A percentile compares a stretch with the other conserved stretches of the same genome.
phyloP scores from a whole-genome alignment of 2,888 invertebrate species.

The Zaprionus obscuricornis region DNA sequence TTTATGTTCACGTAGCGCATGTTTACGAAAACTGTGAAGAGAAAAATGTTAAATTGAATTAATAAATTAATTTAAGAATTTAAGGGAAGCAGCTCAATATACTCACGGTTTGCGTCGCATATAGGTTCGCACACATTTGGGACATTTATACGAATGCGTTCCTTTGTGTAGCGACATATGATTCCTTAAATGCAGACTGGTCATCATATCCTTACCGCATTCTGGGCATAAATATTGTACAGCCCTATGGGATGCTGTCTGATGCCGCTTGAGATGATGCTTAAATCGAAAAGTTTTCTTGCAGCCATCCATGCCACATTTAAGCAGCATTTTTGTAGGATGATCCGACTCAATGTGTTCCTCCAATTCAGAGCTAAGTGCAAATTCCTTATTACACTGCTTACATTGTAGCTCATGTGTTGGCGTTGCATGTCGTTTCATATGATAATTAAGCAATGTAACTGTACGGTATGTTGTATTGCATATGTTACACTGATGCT shows the following conservation, averaged over 20 bases:
- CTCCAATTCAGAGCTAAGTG: constrained; percentile 50
- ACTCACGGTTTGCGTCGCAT: constrained; percentile 68
- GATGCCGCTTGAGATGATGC: constrained; percentile 75
- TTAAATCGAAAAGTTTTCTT: constrained; percentile 67
- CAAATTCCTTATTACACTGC: constrained; percentile 58
- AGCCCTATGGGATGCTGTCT: constrained; percentile 59
- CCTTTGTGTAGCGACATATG: constrained; percentile 63
- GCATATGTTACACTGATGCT: constrained; percentile 70
- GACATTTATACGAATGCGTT: constrained; percentile 59
- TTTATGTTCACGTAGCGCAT: constrained; percentile 60
- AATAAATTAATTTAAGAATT: no score
- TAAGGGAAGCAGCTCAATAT: no score
- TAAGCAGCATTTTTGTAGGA: constrained; percentile 41
- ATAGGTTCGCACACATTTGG: constrained; percentile 62
- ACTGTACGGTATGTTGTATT: constrained; percentile 65
- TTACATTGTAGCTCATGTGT: constrained; percentile 56
- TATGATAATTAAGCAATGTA: constrained; percentile 67
- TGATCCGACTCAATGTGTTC: constrained; percentile 42
- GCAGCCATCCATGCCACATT: constrained; percentile 62
- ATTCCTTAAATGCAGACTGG: constrained; percentile 48
- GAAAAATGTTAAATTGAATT: neutral
- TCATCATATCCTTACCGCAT: constrained; percentile 59
- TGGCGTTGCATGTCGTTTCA: constrained; percentile 62
- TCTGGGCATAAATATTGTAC: constrained; percentile 51
- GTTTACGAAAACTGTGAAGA: constrained; percentile 56